A percentile compares a stretch with the other conserved stretches of the same genome.
Evolutionary conservation across 2,888 invertebrate species (phyloP).

Genomic region (Synanthedon andrenaeformis): DNA sequence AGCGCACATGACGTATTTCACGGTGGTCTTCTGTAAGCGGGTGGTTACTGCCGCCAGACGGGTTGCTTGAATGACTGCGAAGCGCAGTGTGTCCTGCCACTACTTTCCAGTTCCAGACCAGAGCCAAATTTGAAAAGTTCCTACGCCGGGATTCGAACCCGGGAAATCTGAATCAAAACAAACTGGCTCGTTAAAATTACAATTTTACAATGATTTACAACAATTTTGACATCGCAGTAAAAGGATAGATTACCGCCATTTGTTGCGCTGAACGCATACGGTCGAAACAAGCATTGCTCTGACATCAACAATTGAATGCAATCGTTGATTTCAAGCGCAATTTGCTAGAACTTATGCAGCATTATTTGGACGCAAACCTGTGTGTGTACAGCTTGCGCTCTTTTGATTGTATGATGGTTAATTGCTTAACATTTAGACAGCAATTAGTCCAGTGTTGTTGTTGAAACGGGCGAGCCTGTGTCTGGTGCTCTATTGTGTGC

Average conservation of each 20-base stretch:
- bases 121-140: too few relatives aligned
- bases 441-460: not conserved
- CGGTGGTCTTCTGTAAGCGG: too few relatives aligned
- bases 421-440: not conserved
- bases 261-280: slow-evolving; percentile 33
- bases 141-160: too few relatives aligned
- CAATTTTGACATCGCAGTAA: slow-evolving; percentile 16
- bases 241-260: slow-evolving; percentile 46
- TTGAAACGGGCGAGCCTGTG: not conserved
- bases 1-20: too few relatives aligned
- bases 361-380: slow-evolving; percentile 12
- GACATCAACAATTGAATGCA: slow-evolving; percentile 27
- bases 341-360: slow-evolving; percentile 24
- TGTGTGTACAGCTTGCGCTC: not conserved
- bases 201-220: too few relatives aligned
- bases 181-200: too few relatives aligned
- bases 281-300: slow-evolving; percentile 26
- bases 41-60: too few relatives aligned
- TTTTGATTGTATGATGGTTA: not conserved
- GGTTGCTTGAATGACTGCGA: too few relatives aligned
- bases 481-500: not conserved
- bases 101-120: too few relatives aligned
- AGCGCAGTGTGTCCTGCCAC: too few relatives aligned
- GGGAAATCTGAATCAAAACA: too few relatives aligned
- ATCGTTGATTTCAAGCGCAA: slow-evolving; percentile 42